Percentiles rank a stretch among this genome's conserved stretches.
Conservation (phyloP, 1,140 invertebrate species). For the Planococcus citri region DNA sequence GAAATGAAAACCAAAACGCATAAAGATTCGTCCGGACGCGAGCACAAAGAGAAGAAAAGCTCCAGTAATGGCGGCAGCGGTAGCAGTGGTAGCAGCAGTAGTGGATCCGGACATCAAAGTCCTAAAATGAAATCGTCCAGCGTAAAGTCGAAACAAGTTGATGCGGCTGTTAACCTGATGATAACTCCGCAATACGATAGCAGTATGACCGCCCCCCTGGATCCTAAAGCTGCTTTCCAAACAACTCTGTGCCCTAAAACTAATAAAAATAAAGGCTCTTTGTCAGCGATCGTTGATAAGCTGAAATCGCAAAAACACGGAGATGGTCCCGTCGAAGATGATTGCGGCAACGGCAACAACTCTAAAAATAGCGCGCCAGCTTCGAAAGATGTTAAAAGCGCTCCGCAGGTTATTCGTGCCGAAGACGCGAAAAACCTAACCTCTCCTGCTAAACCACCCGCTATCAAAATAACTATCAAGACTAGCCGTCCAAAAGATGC, state of each 20-base stretch:
- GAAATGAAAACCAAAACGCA: conserved; percentile 34
- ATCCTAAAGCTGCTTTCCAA: conserved; percentile 13
- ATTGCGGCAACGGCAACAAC: conserved; percentile 29
- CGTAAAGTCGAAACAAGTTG: conserved; percentile 53
- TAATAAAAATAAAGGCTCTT: conserved; percentile 57
- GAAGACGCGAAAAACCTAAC: conserved; percentile 37
- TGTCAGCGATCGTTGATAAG: conserved; percentile 77
- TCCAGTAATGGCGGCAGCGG: conserved; percentile 33
- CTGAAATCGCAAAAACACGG: conserved; percentile 37
- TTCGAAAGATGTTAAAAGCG: neutral
- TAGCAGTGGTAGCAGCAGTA: conserved; percentile 34
- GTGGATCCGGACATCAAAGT: conserved; percentile 38
- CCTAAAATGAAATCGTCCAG: conserved; percentile 51
- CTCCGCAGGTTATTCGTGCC: neutral
- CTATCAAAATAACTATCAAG: conserved; percentile 76
- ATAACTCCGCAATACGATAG: neutral
- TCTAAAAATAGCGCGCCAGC: conserved; percentile 24
- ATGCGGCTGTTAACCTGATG: conserved; percentile 34
- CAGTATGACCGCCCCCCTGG: conserved; percentile 17
- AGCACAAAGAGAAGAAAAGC: conserved; percentile 32
- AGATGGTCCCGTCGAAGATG: conserved; percentile 29
- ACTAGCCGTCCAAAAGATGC: conserved; percentile 58
- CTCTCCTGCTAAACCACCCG: conserved; percentile 53
- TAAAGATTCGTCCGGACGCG: conserved; percentile 38
- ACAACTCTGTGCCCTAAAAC: conserved; percentile 36